These are phyloP conservation scores for Spongia lamella DNA, from an alignment of 37 sponge, comb jelly and placozoan species.

Conservation along the genomic window DNA sequence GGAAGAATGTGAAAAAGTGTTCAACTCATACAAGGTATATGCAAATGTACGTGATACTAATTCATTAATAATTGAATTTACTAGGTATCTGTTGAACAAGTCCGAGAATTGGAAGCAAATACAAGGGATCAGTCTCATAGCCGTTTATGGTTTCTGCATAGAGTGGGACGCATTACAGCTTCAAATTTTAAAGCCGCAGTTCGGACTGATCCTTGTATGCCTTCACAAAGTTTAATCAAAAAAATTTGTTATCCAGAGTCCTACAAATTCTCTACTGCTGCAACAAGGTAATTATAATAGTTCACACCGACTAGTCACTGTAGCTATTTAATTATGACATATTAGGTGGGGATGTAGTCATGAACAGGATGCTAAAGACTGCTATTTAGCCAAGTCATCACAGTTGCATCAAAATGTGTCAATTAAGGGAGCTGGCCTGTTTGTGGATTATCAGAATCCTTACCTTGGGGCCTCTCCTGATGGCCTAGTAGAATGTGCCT, in stretches of 20 bases:
- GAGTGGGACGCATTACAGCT: slow-evolving; percentile 50
- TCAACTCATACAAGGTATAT: slow-evolving; percentile 10
- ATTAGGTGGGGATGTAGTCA: slow-evolving; percentile 48
- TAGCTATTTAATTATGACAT: neutral
- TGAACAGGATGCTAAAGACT: slow-evolving; percentile 38
- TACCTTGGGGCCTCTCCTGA: slow-evolving; percentile 47
- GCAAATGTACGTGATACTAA: too few species aligned
- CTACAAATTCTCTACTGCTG: slow-evolving; percentile 14
- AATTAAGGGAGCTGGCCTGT: slow-evolving; percentile 20
- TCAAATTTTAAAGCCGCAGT: slow-evolving; percentile 45
- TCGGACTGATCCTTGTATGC: slow-evolving; percentile 14
- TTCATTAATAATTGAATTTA: neutral
- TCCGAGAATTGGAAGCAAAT: slow-evolving; percentile 4
- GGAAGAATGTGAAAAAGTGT: slow-evolving; percentile 36
- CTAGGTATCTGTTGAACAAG: slow-evolving; percentile 18
- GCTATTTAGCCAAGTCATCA: neutral
- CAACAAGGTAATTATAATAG: slow-evolving; percentile 7
- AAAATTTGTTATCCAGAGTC: slow-evolving; percentile 41
- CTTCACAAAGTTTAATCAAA: slow-evolving; percentile 40
- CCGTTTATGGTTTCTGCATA: slow-evolving; percentile 36
- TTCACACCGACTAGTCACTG: neutral
- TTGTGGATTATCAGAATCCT: slow-evolving; percentile 20
- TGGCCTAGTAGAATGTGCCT: slow-evolving; percentile 28
- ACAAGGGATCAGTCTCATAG: slow-evolving; percentile 20
- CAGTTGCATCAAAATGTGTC: slow-evolving; percentile 5